Evolutionary conservation across 2,797 vertebrate species (phyloP), one percentile per base, ranked within the genome.

Genomic region (Gobio occitaniae): DNA sequence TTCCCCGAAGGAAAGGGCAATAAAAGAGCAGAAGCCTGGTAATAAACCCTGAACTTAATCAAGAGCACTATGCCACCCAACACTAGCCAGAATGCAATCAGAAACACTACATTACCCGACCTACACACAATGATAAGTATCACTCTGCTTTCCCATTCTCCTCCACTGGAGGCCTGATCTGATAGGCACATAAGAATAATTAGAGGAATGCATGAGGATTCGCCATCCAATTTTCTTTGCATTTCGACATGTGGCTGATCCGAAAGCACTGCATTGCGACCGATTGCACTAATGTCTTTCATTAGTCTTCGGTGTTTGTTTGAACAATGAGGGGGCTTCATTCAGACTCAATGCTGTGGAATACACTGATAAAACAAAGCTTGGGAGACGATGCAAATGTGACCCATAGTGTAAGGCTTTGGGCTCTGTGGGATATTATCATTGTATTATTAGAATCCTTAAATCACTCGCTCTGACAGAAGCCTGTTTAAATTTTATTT

Each of bases 41-140:
- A 86, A 82, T 82, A 86, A 88, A 89, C 63, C 59, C 75, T 61
- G 44, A 85, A 85, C 72, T 70, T 69, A 84, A 88, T 86, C 78
- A 89, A 65, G 56, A 86, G 66, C 36, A 48, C 36, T 75, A 54
- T 21, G 47, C 38, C 70, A 77, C 65, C 84, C 70, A 80, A 75
- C 76, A 78, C 52, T 71, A 63, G 47, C 29, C 50, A 84, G 69
- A 84, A 77, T 56, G 48, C 65, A 84, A 79, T 88, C 78, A 61
- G 72, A 86, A 86, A 71, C 68, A 87, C 70, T 80, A 54, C 83
- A 85, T 78, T 79, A 78, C 75, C 68, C 54, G 29, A 63, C 56
- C 56, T 48, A 56, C 48, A 50, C 80, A 48, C 74, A 56, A 84
- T 48, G 82, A 82, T 75, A 71, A 82, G 21, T 15, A 66, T 56